Percentiles rank a stretch among this genome's conserved stretches.
phyloP scores from a whole-genome alignment of 2,113 vertebrate species.

The Arvicanthis niloticus region DNA sequence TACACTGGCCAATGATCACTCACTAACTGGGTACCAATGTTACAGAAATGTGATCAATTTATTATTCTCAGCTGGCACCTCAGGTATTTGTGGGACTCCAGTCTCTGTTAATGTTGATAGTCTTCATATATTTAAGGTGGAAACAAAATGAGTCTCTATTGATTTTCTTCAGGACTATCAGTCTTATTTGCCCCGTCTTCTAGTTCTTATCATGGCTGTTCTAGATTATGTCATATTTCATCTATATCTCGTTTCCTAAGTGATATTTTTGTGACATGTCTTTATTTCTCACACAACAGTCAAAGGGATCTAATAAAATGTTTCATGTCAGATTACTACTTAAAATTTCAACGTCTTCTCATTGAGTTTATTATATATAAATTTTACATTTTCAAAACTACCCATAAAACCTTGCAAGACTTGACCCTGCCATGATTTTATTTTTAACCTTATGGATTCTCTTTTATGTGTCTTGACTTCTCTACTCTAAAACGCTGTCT shows the following conservation, averaged over 20 bases:
- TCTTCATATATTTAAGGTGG: neutral
- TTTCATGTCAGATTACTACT: neutral
- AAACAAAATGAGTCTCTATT: neutral
- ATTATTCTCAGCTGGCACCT: neutral
- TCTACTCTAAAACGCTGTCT: neutral
- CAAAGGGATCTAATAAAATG: neutral
- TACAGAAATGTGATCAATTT: neutral
- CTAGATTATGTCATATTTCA: neutral
- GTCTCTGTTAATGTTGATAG: neutral
- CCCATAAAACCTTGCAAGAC: neutral
- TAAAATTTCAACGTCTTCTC: neutral
- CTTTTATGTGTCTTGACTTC: neutral
- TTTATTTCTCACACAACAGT: neutral
- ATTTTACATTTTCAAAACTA: neutral
- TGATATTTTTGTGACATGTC: neutral
- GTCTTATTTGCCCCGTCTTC: neutral
- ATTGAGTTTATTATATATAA: neutral
- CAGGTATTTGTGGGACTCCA: neutral
- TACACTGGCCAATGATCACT: neutral
- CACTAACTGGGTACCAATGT: neutral
- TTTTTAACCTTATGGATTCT: neutral
- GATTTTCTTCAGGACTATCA: neutral
- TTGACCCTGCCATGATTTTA: neutral
- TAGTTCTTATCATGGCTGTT: neutral
- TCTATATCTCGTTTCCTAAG: neutral